phyloP scores from a whole-genome alignment of 2,113 vertebrate genomes.

The Benitochromis conjunctus region DNA sequence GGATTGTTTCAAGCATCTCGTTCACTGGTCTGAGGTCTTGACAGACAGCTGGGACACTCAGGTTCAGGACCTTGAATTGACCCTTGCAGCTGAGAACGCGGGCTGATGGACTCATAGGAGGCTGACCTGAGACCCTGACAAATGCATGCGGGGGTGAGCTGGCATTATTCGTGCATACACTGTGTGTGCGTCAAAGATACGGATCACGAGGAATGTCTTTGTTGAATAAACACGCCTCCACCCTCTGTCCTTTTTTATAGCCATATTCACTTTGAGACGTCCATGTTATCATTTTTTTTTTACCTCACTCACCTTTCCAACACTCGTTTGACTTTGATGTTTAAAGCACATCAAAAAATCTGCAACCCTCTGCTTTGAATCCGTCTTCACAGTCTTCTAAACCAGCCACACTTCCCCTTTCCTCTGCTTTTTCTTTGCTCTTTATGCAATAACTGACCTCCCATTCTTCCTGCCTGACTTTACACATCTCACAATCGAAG shows the following conservation, averaged over 20 bases:
- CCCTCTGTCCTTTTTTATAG: neutral
- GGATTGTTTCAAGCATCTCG: slow-evolving; percentile 3
- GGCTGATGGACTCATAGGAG: neutral
- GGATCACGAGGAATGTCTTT: neutral
- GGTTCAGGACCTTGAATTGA: slow-evolving; percentile 43
- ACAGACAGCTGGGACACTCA: slow-evolving; percentile 24
- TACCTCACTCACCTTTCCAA: slow-evolving; percentile 4
- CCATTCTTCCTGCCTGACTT: neutral
- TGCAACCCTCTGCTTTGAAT: slow-evolving; percentile 18
- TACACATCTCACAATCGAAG: neutral
- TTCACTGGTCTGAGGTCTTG: neutral
- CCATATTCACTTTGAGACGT: slow-evolving; percentile 10
- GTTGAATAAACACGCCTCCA: neutral
- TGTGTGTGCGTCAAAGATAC: slow-evolving; percentile 27
- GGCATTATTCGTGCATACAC: neutral
- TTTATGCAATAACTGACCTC: neutral
- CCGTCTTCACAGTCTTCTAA: neutral
- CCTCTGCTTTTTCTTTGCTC: neutral
- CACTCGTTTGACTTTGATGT: slow-evolving; percentile 32
- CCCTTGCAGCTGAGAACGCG: slow-evolving; percentile 13
- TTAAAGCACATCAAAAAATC: slow-evolving; percentile 3
- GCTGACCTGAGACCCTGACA: slow-evolving; percentile 20
- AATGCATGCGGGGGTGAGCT: neutral
- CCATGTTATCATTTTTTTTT: neutral
- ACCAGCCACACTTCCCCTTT: neutral